These are phyloP conservation scores for Campoletis raptor DNA, from an alignment of 2,888 invertebrate genomes.

Conservation along the genomic window DNA sequence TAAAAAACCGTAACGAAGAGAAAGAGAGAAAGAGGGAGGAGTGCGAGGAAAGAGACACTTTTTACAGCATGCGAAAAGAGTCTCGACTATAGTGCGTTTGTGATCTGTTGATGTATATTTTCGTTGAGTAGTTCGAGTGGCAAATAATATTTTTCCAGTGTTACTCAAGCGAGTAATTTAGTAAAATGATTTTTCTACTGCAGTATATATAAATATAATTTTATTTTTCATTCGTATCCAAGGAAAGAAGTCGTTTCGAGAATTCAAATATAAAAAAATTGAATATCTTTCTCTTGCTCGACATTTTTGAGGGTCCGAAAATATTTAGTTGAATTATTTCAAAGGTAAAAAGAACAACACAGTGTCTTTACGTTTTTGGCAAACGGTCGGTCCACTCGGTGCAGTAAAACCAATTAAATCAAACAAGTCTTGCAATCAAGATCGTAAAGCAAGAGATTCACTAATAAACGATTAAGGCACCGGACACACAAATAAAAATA, in stretches of 20 bases:
- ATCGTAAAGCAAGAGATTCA: slow-evolving; percentile 35
- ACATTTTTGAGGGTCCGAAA: not conserved
- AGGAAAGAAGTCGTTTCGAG: not conserved
- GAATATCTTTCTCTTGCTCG: not conserved
- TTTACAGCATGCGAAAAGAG: slow-evolving; percentile 1
- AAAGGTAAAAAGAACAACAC: not conserved
- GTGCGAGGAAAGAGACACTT: not conserved
- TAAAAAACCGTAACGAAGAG: not conserved
- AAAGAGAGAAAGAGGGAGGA: not conserved
- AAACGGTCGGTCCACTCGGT: not conserved
- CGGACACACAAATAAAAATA: slow-evolving; percentile 1
- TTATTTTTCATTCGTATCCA: not conserved
- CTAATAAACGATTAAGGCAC: slow-evolving; percentile 57
- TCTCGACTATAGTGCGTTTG: slow-evolving; percentile 18
- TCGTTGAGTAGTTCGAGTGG: not conserved
- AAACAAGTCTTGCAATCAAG: not conserved
- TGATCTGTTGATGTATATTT: not conserved
- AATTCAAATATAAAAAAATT: not conserved
- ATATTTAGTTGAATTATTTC: not conserved
- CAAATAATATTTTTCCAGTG: not conserved
- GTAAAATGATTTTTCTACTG: not conserved
- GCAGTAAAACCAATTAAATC: not conserved
- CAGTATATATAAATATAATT: not conserved
- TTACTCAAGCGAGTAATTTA: not conserved
- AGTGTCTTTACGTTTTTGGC: not conserved